Conservation (phyloP, 2,113 vertebrate genomes). For the Rhodinocichla rosea region DNA sequence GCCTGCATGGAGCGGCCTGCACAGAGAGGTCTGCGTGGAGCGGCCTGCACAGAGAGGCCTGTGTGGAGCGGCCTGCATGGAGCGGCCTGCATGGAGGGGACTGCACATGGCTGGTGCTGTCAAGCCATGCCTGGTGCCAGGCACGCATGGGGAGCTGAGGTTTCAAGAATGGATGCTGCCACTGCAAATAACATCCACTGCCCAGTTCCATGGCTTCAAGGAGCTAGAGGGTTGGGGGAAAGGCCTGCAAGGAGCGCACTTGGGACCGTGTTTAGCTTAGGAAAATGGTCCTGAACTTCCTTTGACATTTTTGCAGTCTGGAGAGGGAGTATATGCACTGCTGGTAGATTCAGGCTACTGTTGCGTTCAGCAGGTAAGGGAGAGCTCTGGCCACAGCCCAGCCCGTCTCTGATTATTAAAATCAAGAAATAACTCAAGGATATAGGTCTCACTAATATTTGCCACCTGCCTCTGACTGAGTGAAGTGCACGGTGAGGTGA, state of each 20-base stretch:
- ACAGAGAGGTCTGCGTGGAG: not conserved
- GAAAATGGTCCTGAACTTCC: fast-evolving
- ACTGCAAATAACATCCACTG: not conserved
- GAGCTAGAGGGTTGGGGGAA: not conserved
- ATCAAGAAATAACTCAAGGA: not conserved
- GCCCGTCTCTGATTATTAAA: not conserved
- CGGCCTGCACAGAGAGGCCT: fast-evolving
- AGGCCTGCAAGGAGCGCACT: not conserved
- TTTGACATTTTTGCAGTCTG: not conserved
- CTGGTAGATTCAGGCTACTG: not conserved
- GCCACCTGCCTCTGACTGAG: not conserved
- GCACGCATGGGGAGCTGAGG: fast-evolving
- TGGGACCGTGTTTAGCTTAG: not conserved
- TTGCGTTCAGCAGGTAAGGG: not conserved
- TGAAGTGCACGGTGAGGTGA: not conserved
- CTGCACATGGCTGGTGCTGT: not conserved
- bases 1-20: not conserved
- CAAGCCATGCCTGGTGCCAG: not conserved
- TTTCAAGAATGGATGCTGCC: not conserved
- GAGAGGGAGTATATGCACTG: fast-evolving
- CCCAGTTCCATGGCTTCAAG: not conserved
- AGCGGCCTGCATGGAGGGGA: fast-evolving
- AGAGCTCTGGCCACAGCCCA: not conserved
- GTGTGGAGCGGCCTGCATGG: no score
- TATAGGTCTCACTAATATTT: not conserved